Percentiles rank a stretch among this genome's conserved stretches.
phyloP scores from a whole-genome alignment of 2,888 invertebrate genomes.

The Rhodophaea formosa region DNA sequence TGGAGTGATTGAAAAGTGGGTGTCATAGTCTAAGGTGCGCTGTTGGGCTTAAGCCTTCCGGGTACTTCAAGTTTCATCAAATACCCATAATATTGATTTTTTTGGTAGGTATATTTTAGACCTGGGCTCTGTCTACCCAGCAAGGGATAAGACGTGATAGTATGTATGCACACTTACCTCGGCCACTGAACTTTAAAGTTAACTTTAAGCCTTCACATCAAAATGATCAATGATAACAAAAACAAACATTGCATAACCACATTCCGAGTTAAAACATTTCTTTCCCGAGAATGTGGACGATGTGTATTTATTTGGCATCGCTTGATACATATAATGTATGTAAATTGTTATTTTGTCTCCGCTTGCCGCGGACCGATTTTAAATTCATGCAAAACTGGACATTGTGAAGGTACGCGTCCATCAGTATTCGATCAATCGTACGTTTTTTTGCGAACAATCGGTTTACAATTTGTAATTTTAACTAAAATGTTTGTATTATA shows the following conservation, averaged over 20 bases:
- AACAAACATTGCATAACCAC: conserved; percentile 13
- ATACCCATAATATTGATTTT: no score
- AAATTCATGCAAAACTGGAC: conserved; percentile 28
- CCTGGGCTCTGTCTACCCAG: no score
- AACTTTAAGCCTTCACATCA: background rate
- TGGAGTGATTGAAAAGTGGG: conserved; percentile 9
- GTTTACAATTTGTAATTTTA: conserved; percentile 12
- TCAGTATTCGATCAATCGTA: conserved; percentile 3
- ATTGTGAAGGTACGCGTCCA: conserved; percentile 2
- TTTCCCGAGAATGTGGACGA: conserved; percentile 7
- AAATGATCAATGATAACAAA: background rate
- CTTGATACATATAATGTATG: conserved; percentile 21
- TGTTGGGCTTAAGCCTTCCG: conserved; percentile 1
- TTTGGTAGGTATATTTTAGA: no score
- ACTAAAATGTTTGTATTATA: background rate
- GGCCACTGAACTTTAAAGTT: no score
- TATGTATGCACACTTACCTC: no score
- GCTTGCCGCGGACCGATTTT: conserved; percentile 17
- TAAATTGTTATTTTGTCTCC: conserved; percentile 20
- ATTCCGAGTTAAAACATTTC: background rate
- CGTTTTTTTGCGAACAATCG: conserved; percentile 3
- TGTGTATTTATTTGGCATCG: conserved; percentile 16
- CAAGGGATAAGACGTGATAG: no score
- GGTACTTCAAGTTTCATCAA: background rate
- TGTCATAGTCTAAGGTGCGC: background rate